Evolutionary conservation across 2,113 vertebrate species (phyloP), one percentile per base, ranked within the genome.

Genomic region (Rhinoderma darwinii): DNA sequence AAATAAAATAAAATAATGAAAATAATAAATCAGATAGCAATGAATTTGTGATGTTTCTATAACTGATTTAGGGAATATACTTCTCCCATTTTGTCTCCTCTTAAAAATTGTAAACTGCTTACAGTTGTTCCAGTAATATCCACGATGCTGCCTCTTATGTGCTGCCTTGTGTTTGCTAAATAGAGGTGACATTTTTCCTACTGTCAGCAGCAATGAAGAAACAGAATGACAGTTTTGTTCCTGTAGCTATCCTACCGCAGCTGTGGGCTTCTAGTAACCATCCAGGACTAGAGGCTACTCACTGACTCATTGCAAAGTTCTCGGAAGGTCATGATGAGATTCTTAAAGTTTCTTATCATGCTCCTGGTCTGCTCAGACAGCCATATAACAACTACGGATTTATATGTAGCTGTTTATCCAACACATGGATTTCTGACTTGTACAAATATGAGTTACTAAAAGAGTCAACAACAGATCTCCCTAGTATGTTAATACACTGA

Each of bases 171-270:
- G 39, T 63, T 66, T 66, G 15, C 59, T 82, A 82, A 82, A 39
- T 30, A 14, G 56, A 82, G 79, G 27, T 82, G 79, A 82, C 79
- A 82, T 82, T 82, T 66, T 44, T 44, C 41, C 79, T 63, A 66
- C 79, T 82, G 56, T 82, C 79, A 82, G 59, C 79, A 82, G 25
- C 56, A 82, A 66, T 43, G 39, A 30, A 59, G 79, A 82, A 82
- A 30, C 37, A 44, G 39, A 66, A 66, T 82, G 79, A 82, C 79
- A 82, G 56, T n/a, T 82, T 61, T 82, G 25, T 32, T 82, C 79
- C 79, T 82, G 79, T 82, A 82, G 79, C 79, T 11, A 63, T 63
- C 30, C 79, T 30, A 41, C 39, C 79, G 32, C 56, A 63, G 79
- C 79, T 66, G 56, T 66, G 41, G 59, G 66, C 78, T 61, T 43